A percentile compares a stretch with the other conserved stretches of the same genome.
Evolutionary conservation across 2,113 vertebrate species (phyloP).

Genomic region (Anser brachyrhynchus): DNA sequence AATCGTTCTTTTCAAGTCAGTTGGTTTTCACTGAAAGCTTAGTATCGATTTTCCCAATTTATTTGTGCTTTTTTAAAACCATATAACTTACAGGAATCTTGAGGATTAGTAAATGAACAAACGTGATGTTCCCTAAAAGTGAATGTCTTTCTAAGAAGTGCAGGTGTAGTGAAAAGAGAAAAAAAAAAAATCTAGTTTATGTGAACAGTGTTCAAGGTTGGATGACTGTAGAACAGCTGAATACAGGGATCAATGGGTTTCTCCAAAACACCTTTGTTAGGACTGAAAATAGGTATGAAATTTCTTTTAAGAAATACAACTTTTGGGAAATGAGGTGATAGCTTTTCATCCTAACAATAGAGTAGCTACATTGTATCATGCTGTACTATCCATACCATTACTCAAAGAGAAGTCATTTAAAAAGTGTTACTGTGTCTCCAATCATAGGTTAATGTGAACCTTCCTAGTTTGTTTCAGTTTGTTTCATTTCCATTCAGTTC

Average conservation of each 20-base stretch:
- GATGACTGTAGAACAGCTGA: neutral
- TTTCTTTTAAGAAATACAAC: neutral
- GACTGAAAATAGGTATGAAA: neutral
- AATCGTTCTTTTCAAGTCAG: neutral
- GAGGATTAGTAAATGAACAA: neutral
- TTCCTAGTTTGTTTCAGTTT: neutral
- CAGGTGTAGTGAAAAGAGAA: neutral
- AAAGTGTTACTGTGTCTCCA: neutral
- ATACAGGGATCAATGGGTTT: neutral
- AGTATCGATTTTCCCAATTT: neutral
- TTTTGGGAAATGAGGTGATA: neutral
- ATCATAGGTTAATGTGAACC: neutral
- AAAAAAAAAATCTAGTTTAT: neutral
- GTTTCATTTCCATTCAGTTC: neutral
- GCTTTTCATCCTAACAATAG: neutral
- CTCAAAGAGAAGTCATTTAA: neutral
- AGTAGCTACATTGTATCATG: neutral
- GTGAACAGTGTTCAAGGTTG: neutral
- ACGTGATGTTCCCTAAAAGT: neutral
- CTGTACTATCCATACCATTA: neutral
- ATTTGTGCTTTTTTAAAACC: neutral
- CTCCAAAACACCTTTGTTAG: neutral
- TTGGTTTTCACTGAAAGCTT: constrained; percentile 6
- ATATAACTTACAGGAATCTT: neutral
- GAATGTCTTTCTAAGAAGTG: neutral